phyloP scores from a whole-genome alignment of 2,888 invertebrate genomes.

The Cybosia mesomella region DNA sequence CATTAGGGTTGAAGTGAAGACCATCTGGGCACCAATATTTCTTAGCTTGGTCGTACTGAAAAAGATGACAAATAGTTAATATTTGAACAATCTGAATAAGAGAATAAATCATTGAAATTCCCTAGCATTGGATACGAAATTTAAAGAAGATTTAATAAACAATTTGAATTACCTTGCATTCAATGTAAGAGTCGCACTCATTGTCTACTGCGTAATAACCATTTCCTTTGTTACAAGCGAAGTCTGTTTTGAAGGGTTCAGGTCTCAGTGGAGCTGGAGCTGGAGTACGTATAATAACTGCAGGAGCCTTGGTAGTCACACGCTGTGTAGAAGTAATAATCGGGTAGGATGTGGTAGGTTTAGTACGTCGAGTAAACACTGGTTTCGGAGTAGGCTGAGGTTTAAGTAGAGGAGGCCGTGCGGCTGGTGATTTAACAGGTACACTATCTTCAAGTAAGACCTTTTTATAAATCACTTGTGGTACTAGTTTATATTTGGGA shows the following conservation, averaged over 20 bases:
- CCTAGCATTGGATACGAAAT: neutral
- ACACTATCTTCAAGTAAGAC: neutral
- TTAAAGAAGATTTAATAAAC: neutral
- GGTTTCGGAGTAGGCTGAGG: neutral
- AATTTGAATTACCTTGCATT: constrained; percentile 63
- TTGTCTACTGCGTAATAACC: constrained; percentile 78
- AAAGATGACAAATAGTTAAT: constrained; percentile 6
- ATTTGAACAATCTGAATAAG: neutral
- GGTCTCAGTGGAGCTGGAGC: neutral
- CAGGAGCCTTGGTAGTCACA: constrained; percentile 5
- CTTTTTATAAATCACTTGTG: neutral
- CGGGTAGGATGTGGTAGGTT: neutral
- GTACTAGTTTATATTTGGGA: neutral
- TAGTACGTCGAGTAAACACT: neutral
- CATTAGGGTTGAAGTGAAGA: constrained; percentile 89
- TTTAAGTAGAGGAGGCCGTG: neutral
- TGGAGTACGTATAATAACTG: neutral
- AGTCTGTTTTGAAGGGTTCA: constrained; percentile 28
- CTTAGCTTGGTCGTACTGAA: constrained; percentile 86
- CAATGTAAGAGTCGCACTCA: constrained; percentile 90
- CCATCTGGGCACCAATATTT: constrained; percentile 92
- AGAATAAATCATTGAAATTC: neutral
- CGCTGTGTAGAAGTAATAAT: neutral
- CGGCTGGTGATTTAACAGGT: neutral
- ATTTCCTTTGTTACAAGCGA: constrained; percentile 45